A percentile compares a stretch with the other conserved stretches of the same genome.
Conservation (phyloP, 2,888 invertebrate species). For the Rhamphomyia laevipes region DNA sequence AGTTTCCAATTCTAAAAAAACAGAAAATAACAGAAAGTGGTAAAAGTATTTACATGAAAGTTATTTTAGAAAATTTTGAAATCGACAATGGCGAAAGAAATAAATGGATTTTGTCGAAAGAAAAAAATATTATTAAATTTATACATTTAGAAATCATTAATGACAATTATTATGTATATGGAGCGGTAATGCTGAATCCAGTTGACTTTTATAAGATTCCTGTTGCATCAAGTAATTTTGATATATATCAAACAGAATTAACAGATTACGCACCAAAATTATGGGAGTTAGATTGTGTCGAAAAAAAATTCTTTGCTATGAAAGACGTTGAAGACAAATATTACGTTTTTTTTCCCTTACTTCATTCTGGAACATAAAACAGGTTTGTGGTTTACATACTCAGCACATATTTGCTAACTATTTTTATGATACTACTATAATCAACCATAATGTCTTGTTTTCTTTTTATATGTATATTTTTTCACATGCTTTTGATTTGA, state of each 20-base stretch:
- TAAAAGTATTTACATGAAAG: conserved; percentile 1
- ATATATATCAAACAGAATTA: background rate
- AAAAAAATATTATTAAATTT: background rate
- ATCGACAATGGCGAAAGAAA: background rate
- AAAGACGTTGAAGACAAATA: background rate
- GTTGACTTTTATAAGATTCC: background rate
- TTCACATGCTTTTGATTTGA: no score
- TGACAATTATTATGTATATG: background rate
- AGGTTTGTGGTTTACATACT: no score
- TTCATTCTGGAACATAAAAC: no score
- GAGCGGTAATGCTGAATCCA: background rate
- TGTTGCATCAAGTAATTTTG: background rate
- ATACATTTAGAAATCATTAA: background rate
- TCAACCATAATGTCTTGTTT: no score
- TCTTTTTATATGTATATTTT: no score
- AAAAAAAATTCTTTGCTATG: conserved; percentile 2
- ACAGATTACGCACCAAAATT: background rate
- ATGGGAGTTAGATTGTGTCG: background rate
- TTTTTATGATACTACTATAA: no score
- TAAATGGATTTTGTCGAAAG: background rate
- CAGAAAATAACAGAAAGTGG: no score
- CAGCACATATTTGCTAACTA: no score
- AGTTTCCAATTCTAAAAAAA: background rate
- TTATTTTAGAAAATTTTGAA: background rate
- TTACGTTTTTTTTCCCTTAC: conserved; percentile 1